Evolutionary conservation across 2,113 vertebrate genomes (phyloP).

Genomic region (Carlito syrichta): DNA sequence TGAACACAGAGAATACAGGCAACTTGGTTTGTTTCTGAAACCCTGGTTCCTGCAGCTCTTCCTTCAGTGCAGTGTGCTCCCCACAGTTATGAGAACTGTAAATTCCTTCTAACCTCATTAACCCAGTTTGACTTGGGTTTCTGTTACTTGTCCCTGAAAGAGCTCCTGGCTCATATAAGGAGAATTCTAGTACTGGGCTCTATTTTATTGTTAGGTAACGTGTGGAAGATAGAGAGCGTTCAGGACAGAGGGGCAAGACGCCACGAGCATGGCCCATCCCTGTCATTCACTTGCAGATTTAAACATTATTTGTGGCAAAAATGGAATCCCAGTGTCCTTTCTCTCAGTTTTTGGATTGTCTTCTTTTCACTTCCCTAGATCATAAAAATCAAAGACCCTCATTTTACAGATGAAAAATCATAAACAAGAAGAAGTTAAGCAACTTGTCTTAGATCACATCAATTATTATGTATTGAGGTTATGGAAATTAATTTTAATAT

Average conservation of each 20-base stretch:
- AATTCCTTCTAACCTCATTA: not conserved
- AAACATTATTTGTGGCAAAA: not conserved
- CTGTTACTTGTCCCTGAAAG: not conserved
- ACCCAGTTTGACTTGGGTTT: not conserved
- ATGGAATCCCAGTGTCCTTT: not conserved
- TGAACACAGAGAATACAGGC: too few species aligned
- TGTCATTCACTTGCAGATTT: not conserved
- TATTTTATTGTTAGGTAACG: not conserved
- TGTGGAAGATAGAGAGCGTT: not conserved
- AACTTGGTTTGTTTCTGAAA: too few species aligned
- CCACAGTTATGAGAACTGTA: not conserved
- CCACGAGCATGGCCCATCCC: not conserved
- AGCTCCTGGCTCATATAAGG: not conserved
- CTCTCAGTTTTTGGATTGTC: not conserved
- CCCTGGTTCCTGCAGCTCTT: not conserved
- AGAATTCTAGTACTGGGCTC: not conserved
- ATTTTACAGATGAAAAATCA: conserved; percentile 23
- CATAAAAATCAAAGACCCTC: conserved; percentile 11
- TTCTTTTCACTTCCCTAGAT: not conserved
- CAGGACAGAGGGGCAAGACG: not conserved
- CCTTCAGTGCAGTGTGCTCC: not conserved
- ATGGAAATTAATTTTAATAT: conserved; percentile 41
- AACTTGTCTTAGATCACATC: conserved; percentile 15
- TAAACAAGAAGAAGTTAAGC: not conserved
- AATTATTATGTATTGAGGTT: conserved; percentile 26